Evolutionary conservation across 2,113 vertebrate genomes (phyloP).

Genomic region (Microcebus murinus): DNA sequence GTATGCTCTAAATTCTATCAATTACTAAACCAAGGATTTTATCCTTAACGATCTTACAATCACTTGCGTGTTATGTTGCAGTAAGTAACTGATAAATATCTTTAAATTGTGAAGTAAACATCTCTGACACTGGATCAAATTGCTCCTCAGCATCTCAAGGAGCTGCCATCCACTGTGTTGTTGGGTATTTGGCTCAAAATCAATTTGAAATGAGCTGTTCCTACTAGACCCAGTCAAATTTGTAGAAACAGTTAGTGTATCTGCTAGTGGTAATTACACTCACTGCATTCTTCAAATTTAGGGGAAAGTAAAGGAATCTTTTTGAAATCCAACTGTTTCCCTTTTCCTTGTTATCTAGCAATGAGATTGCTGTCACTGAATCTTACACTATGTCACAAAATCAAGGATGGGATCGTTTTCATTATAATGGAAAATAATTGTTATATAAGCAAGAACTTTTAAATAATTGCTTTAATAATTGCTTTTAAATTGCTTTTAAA

Average conservation of each 20-base stretch:
- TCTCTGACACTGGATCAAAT: background rate
- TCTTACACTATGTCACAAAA: background rate
- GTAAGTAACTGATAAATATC: background rate
- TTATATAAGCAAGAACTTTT: background rate
- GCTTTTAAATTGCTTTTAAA: background rate
- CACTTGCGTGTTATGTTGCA: background rate
- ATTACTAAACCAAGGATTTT: background rate
- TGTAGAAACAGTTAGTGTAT: background rate
- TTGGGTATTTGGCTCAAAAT: background rate
- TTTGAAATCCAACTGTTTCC: background rate
- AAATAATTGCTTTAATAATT: slow-evolving; percentile 23
- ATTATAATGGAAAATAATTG: background rate
- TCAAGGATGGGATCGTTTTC: background rate
- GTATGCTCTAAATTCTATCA: background rate
- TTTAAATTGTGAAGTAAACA: background rate
- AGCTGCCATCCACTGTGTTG: background rate
- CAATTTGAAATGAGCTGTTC: background rate
- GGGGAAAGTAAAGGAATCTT: background rate
- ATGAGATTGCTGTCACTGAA: background rate
- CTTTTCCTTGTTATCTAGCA: background rate
- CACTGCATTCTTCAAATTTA: background rate
- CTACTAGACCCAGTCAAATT: background rate
- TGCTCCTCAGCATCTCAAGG: background rate
- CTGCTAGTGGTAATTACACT: background rate
- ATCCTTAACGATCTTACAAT: background rate